A percentile compares a stretch with the other conserved stretches of the same genome.
Evolutionary conservation across 2,888 invertebrate genomes (phyloP).

Genomic region (Abrostola tripartita): DNA sequence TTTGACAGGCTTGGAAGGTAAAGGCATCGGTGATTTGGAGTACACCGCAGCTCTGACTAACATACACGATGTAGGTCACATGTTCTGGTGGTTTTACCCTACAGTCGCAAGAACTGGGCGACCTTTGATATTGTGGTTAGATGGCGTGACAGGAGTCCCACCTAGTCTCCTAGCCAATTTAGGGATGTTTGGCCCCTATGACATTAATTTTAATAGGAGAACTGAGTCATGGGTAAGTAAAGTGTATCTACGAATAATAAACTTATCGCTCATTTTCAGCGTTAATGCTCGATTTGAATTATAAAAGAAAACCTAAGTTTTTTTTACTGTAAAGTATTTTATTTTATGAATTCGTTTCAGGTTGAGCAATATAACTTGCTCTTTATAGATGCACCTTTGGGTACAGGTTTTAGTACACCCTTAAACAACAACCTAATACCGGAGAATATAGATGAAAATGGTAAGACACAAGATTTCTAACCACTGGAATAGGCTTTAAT

Average conservation of each 20-base stretch:
- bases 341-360: conserved; percentile 76
- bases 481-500: neutral
- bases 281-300: too few species aligned
- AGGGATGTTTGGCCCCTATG: conserved; percentile 93
- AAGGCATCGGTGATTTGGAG: conserved; percentile 87
- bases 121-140: conserved; percentile 95
- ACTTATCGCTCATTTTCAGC: too few species aligned
- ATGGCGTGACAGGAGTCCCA: conserved; percentile 94
- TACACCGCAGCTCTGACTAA: conserved; percentile 93
- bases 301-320: too few species aligned
- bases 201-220: conserved; percentile 89
- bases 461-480: conserved; percentile 25
- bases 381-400: conserved; percentile 96
- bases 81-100: conserved; percentile 96
- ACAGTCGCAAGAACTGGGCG: conserved; percentile 83
- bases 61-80: conserved; percentile 91
- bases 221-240: conserved; percentile 91
- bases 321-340: neutral
- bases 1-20: conserved; percentile 69
- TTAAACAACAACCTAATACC: conserved; percentile 81
- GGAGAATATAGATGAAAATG: conserved; percentile 35
- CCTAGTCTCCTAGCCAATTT: conserved; percentile 96
- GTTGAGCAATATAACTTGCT: conserved; percentile 92
- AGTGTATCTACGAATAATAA: too few species aligned
- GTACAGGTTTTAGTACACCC: conserved; percentile 94